Evolutionary conservation across 1,140 invertebrate species (phyloP).

Genomic region (Drosophila ironensis): DNA sequence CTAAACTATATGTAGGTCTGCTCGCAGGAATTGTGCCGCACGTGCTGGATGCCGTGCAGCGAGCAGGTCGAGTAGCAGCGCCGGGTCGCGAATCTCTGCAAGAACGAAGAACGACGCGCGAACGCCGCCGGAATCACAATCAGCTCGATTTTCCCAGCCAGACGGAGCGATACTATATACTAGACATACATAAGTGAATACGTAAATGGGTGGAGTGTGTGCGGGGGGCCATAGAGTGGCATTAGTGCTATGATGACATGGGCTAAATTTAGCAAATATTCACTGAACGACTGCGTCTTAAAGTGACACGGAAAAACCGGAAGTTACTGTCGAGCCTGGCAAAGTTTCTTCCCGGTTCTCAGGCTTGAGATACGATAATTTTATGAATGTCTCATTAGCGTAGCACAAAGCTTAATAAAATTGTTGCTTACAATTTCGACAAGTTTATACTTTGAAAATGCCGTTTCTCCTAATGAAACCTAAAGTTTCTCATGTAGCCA

Average conservation of each 20-base stretch:
- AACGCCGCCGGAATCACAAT: constrained; percentile 62
- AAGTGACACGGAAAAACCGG: constrained; percentile 3
- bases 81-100: constrained; percentile 88
- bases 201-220: background rate
- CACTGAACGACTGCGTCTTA: background rate
- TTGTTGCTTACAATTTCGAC: background rate
- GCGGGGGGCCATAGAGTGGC: background rate
- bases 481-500: background rate
- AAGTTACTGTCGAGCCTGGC: constrained; percentile 6
- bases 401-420: no score
- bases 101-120: constrained; percentile 63
- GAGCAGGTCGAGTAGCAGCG: constrained; percentile 88
- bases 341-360: no score
- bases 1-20: constrained; percentile 89
- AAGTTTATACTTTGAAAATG: background rate
- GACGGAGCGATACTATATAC: constrained; percentile 2
- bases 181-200: background rate
- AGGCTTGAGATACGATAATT: background rate
- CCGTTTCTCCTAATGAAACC: no score
- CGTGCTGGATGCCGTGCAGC: constrained; percentile 85
- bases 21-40: constrained; percentile 89
- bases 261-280: constrained; percentile 10
- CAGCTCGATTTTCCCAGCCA: constrained; percentile 27
- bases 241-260: constrained; percentile 30
- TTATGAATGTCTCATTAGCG: no score